Conservation (phyloP, 1,140 invertebrate species). For the Drosophila bocki region DNA sequence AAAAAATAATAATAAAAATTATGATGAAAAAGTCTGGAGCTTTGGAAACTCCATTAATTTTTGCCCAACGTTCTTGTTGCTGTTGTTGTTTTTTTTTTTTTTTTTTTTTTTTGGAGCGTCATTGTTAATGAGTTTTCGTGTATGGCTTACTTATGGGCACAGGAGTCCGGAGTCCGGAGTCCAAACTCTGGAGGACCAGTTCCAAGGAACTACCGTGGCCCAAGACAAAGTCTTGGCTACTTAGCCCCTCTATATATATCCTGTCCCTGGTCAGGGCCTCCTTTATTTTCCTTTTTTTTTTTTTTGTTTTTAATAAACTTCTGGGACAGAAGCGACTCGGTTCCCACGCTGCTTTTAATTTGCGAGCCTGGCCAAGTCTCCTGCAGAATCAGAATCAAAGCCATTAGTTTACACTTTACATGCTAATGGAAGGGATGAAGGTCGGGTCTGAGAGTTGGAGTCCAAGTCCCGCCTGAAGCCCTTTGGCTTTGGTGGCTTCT, state of each 20-base stretch:
- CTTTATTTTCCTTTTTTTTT: background rate
- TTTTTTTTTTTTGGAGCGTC: constrained; percentile 57
- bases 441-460: background rate
- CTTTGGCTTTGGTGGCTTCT: constrained; percentile 38
- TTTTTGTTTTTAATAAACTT: constrained; percentile 80
- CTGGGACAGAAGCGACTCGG: constrained; percentile 51
- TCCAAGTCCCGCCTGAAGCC: constrained; percentile 26
- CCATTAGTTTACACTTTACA: constrained; percentile 83
- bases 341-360: constrained; percentile 78
- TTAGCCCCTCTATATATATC: constrained; percentile 29
- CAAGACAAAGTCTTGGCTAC: constrained; percentile 62
- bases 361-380: constrained; percentile 23
- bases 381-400: constrained; percentile 66
- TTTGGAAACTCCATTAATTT: constrained; percentile 80
- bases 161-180: background rate
- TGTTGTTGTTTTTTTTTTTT: constrained; percentile 26
- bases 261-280: constrained; percentile 13
- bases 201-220: constrained; percentile 70
- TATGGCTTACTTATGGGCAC: constrained; percentile 78
- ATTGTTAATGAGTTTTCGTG: constrained; percentile 85
- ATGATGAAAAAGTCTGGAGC: constrained; percentile 74
- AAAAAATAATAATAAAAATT: constrained; percentile 70
- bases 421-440: constrained; percentile 71
- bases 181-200: constrained; percentile 47
- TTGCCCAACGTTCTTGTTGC: constrained; percentile 42